Base-by-base conservation (phyloP, 2,113 vertebrate species). In the Eidolon helvum region DNA sequence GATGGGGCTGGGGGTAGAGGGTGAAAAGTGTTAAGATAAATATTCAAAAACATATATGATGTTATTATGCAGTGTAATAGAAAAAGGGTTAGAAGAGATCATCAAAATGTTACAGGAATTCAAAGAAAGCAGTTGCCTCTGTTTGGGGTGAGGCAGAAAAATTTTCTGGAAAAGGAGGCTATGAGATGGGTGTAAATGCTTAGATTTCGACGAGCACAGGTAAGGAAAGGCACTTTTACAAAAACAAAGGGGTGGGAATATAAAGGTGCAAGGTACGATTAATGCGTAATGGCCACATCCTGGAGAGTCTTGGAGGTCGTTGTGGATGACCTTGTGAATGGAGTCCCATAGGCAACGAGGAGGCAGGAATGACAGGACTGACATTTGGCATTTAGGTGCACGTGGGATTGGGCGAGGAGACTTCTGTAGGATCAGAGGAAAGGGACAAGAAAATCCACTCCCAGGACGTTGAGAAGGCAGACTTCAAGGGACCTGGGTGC, bases 11-110 rank as follows among this genome's bases (percentile, higher is more conserved):
- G 18, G 30, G 7, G 12, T 72, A 5, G 16, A 18, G 16, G 18
- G 30, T 71, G 33, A 61, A 71, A 90, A 38, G 68, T 68, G 10
- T 65, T 35, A 82, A 93, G 77, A 38, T 71, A 93, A 85, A 86
- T 91, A 86, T 69, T 95, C 24, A 8, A 69, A 95, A 66, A 86
- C 2, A 11, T 57, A 95, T 72, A 43, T 69, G 55, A 93, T 83
- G 16, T 68, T 90, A 30, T 86, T 89, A 69, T 59, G 30, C 87
- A 92, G 75, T 30, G 95, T n/a, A 84, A 77, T 22, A 71, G 33
- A 74, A 72, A 92, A 66, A 53, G 19, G 68, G 5, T 43, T 38
- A 33, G 48, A 74, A 63, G 59, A 87, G n/a, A 53, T 61, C 38
- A 89, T 69, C 10, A 22, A 57, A 88, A 5, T 72, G 7, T 43